Percentiles rank a stretch among this genome's conserved stretches.
These are phyloP conservation scores for Patiria miniata DNA, from an alignment of 35 echinoderm and acorn worm species.

Conservation along the genomic window DNA sequence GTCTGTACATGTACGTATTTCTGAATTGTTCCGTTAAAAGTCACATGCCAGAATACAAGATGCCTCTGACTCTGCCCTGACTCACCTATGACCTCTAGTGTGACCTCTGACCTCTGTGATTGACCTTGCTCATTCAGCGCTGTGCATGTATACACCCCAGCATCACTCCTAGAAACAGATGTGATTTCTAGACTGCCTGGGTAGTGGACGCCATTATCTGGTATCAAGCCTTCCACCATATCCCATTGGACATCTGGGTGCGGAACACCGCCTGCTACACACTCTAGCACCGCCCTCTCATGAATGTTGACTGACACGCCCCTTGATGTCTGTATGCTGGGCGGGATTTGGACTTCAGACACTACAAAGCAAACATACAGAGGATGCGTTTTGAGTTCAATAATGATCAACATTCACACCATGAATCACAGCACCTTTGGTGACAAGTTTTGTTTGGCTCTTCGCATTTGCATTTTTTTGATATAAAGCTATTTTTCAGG, in stretches of 20 bases:
- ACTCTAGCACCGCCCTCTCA: slow-evolving; percentile 71
- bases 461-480: too few relatives aligned
- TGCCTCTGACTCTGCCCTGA: neutral
- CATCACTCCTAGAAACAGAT: slow-evolving; percentile 36
- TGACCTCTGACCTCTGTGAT: slow-evolving; percentile 30
- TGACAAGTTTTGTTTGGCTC: neutral
- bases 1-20: too few relatives aligned
- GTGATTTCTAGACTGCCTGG: slow-evolving; percentile 53
- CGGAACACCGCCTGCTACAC: slow-evolving; percentile 56
- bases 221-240: slow-evolving; percentile 36
- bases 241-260: slow-evolving; percentile 57
- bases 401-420: neutral
- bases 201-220: slow-evolving; percentile 34
- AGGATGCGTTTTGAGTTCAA: neutral
- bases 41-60: too few relatives aligned
- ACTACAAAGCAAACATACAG: neutral
- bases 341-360: neutral
- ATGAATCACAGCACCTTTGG: too few relatives aligned
- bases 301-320: slow-evolving; percentile 48
- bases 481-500: too few relatives aligned
- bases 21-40: too few relatives aligned
- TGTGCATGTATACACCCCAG: slow-evolving; percentile 63
- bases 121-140: slow-evolving; percentile 35
- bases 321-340: slow-evolving; percentile 44
- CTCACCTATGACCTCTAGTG: slow-evolving; percentile 80